Conservation (phyloP, 2,888 invertebrate species). For the Sminthurides aquaticus region DNA sequence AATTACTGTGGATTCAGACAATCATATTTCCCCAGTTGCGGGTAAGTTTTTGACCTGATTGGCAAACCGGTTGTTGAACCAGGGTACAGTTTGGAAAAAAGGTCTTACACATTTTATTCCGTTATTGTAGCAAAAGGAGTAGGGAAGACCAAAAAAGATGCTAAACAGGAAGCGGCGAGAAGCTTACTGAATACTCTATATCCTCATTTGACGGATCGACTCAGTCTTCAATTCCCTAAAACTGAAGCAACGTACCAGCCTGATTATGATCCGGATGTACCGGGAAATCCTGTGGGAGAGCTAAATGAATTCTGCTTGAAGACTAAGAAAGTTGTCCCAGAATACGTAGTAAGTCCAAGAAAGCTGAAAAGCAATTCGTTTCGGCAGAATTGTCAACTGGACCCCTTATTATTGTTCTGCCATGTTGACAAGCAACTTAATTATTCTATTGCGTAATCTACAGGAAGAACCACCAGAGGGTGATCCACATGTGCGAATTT, state of each 20-base stretch:
- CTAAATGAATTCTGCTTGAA: slow-evolving; percentile 39
- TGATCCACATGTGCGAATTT: slow-evolving; percentile 36
- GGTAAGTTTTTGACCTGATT: slow-evolving; percentile 2
- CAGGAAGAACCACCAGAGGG: slow-evolving; percentile 34
- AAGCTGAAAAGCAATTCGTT: too few relatives aligned
- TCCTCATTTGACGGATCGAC: slow-evolving; percentile 28
- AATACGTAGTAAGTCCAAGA: slow-evolving; percentile 31
- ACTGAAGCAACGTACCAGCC: slow-evolving; percentile 18
- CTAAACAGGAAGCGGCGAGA: slow-evolving; percentile 39
- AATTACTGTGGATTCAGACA: slow-evolving; percentile 25
- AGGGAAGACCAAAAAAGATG: slow-evolving; percentile 39
- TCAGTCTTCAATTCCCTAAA: slow-evolving; percentile 21
- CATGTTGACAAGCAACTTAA: too few relatives aligned
- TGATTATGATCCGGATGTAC: slow-evolving; percentile 35
- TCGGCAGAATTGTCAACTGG: not conserved
- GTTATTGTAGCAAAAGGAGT: slow-evolving; percentile 27
- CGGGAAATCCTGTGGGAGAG: slow-evolving; percentile 41
- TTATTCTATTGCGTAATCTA: too few relatives aligned
- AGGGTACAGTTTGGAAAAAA: too few relatives aligned
- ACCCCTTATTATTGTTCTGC: too few relatives aligned
- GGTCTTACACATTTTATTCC: too few relatives aligned
- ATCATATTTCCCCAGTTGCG: slow-evolving; percentile 5
- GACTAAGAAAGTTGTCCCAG: slow-evolving; percentile 32
- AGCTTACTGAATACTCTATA: slow-evolving; percentile 31
- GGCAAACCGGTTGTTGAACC: not conserved